Evolutionary conservation across 2,113 vertebrate genomes (phyloP).

Genomic region (Mionectes macconnelli): DNA sequence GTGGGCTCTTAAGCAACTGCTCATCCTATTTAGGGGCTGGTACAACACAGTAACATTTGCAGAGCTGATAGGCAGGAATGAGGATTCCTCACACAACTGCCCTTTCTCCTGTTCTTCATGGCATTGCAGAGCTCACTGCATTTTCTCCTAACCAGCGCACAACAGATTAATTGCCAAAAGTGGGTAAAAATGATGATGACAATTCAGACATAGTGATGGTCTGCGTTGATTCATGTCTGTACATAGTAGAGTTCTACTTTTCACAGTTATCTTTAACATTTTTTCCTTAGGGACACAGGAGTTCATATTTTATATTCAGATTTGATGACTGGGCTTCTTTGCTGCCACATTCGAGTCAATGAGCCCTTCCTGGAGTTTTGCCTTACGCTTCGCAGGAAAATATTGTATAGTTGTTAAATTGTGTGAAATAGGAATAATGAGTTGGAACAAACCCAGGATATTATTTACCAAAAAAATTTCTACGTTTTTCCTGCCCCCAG

Average conservation of each 20-base stretch:
- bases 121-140: neutral
- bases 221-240: neutral
- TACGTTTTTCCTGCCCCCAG: neutral
- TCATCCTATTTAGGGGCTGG: neutral
- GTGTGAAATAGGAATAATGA: neutral
- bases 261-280: neutral
- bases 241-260: neutral
- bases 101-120: neutral
- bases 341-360: neutral
- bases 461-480: neutral
- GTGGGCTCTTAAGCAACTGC: neutral
- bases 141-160: neutral
- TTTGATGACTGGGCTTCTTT: neutral
- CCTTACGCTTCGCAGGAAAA: neutral
- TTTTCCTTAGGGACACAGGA: neutral
- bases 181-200: neutral
- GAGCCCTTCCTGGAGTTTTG: neutral
- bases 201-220: neutral
- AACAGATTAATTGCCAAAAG: neutral
- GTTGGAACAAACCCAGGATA: neutral
- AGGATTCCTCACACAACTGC: neutral
- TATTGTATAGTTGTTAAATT: neutral
- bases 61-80: fast-evolving
- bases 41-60: neutral
- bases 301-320: neutral